Evolutionary conservation across 2,797 vertebrate genomes (phyloP), one percentile per base, ranked within the genome.

Genomic region (Pseudomugil gertrudae): DNA sequence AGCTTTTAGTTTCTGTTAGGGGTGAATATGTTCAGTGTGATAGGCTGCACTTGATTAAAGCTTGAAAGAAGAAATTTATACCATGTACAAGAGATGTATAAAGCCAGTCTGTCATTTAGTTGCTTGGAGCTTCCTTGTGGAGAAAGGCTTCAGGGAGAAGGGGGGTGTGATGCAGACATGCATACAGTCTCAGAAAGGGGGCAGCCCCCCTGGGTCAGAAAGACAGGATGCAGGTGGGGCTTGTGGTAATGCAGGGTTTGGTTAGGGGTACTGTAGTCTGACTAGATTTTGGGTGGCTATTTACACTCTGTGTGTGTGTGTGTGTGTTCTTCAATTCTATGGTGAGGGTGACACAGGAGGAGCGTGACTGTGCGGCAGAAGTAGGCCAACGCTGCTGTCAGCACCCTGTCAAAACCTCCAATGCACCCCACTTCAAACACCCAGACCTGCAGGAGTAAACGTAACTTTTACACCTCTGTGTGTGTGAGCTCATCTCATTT

Each of bases 301-400:
- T 70, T 62, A 29, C 43, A 45, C 43, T n/a, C 4, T 45, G 56
- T 13, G 63, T 35, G 33, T n/a, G 27, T 24, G 27, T 52, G 58
- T 9, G 32, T 45, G 60, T 33, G 33, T 35, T 27, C n/a, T n/a
- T 50, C 57, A 11, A 51, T 60, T 57, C 4, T 57, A 8, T 27
- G 51, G 52, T 13, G 11, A 61, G 51, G 65, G 40, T 58, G 63
- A 75, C 53, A 83, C 33, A 68, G 35, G 43, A 80, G 83, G 80
- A 85, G 79, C 14, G 50, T 78, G 83, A 89, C 86, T 74, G 78
- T 15, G 1, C 47, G 53, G 69, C 61, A 66, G 64, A 90, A 84
- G 62, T 84, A 82, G 85, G 85, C 75, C 87, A 87, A 72, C 36
- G 67, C 72, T 62, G 76, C 78, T 86, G 79, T 87, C 83, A 84